Evolutionary conservation across 2,888 invertebrate species (phyloP).

Genomic region (Dryadula phaetusa): DNA sequence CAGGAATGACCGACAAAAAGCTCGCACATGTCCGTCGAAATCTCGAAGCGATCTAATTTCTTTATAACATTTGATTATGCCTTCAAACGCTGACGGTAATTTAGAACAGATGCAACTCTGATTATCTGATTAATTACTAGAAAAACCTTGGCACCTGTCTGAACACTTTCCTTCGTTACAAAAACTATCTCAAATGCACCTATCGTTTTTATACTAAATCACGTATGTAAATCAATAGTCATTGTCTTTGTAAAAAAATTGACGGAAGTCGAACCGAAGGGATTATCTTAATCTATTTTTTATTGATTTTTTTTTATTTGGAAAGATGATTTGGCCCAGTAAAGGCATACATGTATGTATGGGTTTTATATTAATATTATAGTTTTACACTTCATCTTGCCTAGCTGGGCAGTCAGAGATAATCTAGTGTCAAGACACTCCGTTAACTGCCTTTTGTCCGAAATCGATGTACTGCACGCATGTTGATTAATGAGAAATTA

Average conservation of each 20-base stretch:
- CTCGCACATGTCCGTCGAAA: constrained; percentile 65
- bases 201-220: constrained; percentile 63
- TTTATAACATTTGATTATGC: constrained; percentile 84
- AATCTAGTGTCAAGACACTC: no score
- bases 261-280: constrained; percentile 64
- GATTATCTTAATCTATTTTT: constrained; percentile 48
- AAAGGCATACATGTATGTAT: no score
- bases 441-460: no score
- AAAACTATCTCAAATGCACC: constrained; percentile 48
- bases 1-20: constrained; percentile 49
- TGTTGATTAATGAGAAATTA: no score
- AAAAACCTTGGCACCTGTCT: constrained; percentile 78
- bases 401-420: no score
- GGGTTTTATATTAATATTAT: no score
- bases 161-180: constrained; percentile 71
- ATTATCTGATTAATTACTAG: constrained; percentile 82
- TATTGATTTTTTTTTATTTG: constrained; percentile 19
- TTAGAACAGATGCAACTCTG: constrained; percentile 78
- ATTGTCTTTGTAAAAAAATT: constrained; percentile 66
- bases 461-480: no score
- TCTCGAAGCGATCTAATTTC: constrained; percentile 67
- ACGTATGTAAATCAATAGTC: constrained; percentile 79
- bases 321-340: no score
- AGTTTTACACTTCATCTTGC: no score
- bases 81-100: constrained; percentile 73